Evolutionary conservation across 2,888 invertebrate species (phyloP).

Genomic region (Teleiodes luculella): DNA sequence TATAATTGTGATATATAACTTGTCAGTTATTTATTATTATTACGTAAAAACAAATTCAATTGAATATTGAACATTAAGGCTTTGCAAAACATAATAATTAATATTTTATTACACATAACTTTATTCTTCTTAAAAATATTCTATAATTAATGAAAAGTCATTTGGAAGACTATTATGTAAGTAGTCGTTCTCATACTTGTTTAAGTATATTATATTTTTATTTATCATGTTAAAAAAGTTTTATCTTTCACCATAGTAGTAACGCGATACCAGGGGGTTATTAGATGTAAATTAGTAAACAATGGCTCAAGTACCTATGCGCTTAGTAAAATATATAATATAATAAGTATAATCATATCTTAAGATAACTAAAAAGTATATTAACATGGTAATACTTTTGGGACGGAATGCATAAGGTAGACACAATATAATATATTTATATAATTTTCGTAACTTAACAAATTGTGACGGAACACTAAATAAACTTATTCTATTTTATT

Average conservation of each 20-base stretch:
- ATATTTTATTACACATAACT: background rate
- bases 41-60: background rate
- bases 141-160: background rate
- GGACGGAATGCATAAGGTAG: conserved; percentile 61
- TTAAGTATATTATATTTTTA: background rate
- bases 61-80: background rate
- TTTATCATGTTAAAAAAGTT: background rate
- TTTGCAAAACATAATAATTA: background rate
- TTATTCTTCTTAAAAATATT: background rate
- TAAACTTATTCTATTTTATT: conserved; percentile 26
- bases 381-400: conserved; percentile 61
- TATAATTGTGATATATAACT: background rate
- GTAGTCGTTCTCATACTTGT: background rate
- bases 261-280: no score
- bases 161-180: background rate
- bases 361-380: conserved; percentile 24
- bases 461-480: conserved; percentile 45
- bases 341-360: background rate
- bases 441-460: conserved; percentile 13
- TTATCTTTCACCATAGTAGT: no score
- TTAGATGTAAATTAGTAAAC: no score
- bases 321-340: no score
- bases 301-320: no score
- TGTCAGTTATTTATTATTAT: background rate
- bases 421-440: background rate